Percentiles rank a stretch among this genome's conserved stretches.
phyloP scores from a whole-genome alignment of 2,113 vertebrate genomes.

The Cyprinodon variegatus region DNA sequence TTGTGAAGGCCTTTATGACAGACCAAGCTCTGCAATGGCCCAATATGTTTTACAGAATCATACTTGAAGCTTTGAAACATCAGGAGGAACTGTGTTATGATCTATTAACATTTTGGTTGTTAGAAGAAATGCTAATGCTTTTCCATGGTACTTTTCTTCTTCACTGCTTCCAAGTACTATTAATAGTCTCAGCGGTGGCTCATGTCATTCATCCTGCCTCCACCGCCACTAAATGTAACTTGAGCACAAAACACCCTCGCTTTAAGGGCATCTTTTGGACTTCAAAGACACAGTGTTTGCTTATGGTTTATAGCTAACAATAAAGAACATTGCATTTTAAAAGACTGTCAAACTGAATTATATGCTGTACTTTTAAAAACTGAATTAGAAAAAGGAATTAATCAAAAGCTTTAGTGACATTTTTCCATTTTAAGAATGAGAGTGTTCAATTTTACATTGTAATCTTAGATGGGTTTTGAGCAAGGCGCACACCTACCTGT shows the following conservation, averaged over 20 bases:
- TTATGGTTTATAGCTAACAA: conserved; percentile 22
- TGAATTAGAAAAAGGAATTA: not conserved
- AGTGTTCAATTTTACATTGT: conserved; percentile 22
- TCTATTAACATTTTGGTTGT: conserved; percentile 32
- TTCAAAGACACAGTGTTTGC: conserved; percentile 12
- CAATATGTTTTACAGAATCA: conserved; percentile 21
- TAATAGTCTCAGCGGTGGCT: conserved; percentile 54
- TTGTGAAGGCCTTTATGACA: conserved; percentile 49
- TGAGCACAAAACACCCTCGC: conserved; percentile 49
- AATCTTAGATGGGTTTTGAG: conserved; percentile 44
- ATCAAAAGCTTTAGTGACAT: conserved; percentile 12
- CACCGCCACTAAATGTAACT: conserved; percentile 63
- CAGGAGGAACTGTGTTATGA: conserved; percentile 2
- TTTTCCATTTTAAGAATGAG: conserved; percentile 10
- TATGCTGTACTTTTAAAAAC: not conserved
- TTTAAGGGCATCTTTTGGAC: conserved; percentile 34
- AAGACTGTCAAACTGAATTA: conserved; percentile 16
- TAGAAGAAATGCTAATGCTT: conserved; percentile 32
- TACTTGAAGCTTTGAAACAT: not conserved
- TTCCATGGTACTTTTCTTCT: conserved; percentile 46
- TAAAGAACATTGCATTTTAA: conserved; percentile 18
- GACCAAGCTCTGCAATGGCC: conserved; percentile 18
- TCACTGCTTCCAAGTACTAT: conserved; percentile 57
- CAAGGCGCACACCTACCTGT: conserved; percentile 40
- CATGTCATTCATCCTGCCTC: conserved; percentile 45